These are phyloP conservation scores for Spisula subtruncata DNA, from an alignment of 2,888 invertebrate genomes.

Conservation along the genomic window DNA sequence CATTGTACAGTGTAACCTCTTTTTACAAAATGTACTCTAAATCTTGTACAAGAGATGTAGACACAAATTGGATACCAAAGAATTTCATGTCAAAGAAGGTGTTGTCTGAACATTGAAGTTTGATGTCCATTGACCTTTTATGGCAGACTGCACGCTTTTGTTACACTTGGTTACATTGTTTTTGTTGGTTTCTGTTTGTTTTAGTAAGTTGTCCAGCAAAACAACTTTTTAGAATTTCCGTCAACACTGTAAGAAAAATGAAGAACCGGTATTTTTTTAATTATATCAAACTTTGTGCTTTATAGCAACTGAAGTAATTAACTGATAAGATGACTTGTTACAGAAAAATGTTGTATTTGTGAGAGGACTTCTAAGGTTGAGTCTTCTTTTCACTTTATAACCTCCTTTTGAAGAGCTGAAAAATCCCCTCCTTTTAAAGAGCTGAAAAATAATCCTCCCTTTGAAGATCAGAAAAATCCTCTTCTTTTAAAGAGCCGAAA, in stretches of 20 bases:
- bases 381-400: background rate
- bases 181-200: background rate
- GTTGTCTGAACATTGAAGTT: background rate
- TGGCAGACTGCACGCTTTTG: background rate
- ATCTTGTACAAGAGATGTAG: no score
- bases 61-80: no score
- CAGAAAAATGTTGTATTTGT: background rate
- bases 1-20: background rate
- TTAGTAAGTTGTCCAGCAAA: background rate
- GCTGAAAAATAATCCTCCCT: background rate
- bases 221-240: background rate
- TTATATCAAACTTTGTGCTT: background rate
- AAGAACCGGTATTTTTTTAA: background rate
- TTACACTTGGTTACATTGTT: background rate
- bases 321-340: background rate
- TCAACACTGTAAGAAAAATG: background rate
- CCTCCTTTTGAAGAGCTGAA: slow-evolving; percentile 2
- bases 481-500: slow-evolving; percentile 6
- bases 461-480: background rate
- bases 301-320: background rate
- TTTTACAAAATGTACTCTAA: no score
- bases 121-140: background rate
- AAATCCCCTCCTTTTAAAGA: background rate
- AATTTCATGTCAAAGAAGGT: no score
- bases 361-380: background rate